Percentiles rank a stretch among this genome's conserved stretches.
phyloP scores from a whole-genome alignment of 2,797 vertebrate genomes.

The Oreochromis grahami region DNA sequence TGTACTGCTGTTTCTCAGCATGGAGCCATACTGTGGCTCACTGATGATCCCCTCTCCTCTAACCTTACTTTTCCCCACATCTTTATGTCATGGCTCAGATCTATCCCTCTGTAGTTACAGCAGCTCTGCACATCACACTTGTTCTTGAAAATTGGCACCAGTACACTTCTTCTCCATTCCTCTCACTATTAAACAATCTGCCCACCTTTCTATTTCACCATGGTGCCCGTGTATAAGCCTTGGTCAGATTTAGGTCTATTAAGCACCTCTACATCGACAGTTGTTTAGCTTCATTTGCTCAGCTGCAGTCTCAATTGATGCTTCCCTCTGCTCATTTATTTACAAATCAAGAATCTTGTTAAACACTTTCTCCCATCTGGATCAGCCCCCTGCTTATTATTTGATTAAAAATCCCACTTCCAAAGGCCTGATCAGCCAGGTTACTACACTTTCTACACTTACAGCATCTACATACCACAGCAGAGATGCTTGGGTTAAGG shows the following conservation, averaged over 20 bases:
- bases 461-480: neutral
- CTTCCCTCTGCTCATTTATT: neutral
- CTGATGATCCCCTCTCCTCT: neutral
- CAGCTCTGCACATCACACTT: neutral
- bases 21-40: neutral
- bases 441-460: neutral
- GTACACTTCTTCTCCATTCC: neutral
- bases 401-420: too few species aligned
- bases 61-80: neutral
- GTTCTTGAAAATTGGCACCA: neutral
- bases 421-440: neutral
- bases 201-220: neutral
- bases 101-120: neutral
- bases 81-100: fast-evolving
- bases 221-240: neutral
- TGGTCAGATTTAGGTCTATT: neutral
- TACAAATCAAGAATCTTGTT: neutral
- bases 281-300: neutral
- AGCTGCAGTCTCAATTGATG: neutral
- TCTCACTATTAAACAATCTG: neutral
- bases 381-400: neutral
- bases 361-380: neutral
- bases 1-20: neutral
- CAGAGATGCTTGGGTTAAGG: neutral
- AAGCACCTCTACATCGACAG: fast-evolving